A percentile compares a stretch with the other conserved stretches of the same genome.
These are phyloP conservation scores for Chionoecetes opilio DNA, from an alignment of 1,140 invertebrate species.

Conservation along the genomic window DNA sequence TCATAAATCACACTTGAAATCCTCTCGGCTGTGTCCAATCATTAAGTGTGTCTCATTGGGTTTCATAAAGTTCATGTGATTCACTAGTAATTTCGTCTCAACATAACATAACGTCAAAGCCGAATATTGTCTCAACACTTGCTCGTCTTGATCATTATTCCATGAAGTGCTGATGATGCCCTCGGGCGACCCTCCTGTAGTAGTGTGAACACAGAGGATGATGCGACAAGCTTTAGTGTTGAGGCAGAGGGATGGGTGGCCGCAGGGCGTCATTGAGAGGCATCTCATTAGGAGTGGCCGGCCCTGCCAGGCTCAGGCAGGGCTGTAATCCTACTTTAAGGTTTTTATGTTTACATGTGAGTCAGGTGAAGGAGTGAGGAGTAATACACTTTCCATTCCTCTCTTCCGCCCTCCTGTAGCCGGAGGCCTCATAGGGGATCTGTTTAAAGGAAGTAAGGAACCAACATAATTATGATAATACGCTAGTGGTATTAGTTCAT, in stretches of 20 bases:
- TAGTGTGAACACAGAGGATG: constrained; percentile 10
- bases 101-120: neutral
- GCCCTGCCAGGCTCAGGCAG: neutral
- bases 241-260: neutral
- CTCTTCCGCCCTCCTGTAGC: constrained; percentile 51
- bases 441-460: constrained; percentile 80
- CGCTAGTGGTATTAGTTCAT: constrained; percentile 66
- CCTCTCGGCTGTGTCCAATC: neutral
- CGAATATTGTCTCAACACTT: neutral
- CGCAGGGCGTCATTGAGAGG: neutral
- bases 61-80: neutral
- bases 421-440: constrained; percentile 76
- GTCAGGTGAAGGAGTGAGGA: constrained; percentile 32
- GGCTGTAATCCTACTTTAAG: neutral
- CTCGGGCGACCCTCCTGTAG: neutral
- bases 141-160: too few species aligned
- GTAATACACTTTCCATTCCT: constrained; percentile 63
- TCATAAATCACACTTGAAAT: neutral
- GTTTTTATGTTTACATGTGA: constrained; percentile 8
- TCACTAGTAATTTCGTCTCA: neutral
- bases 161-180: constrained; percentile 9
- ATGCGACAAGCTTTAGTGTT: neutral
- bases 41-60: neutral
- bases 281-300: neutral
- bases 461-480: constrained; percentile 42